phyloP scores from a whole-genome alignment of 2,113 vertebrate genomes.

The Verasper variegatus region DNA sequence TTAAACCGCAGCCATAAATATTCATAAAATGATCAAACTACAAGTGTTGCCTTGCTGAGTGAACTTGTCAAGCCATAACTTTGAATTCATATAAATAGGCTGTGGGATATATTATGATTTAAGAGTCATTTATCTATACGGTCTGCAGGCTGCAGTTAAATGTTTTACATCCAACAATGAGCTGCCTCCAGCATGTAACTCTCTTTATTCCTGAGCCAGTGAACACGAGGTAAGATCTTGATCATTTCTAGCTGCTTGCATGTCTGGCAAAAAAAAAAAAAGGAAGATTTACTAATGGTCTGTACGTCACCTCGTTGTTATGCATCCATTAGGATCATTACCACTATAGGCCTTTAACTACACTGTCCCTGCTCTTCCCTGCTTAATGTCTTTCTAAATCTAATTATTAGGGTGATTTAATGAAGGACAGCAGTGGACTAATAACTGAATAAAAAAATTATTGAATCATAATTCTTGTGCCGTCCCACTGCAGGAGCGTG shows the following conservation, averaged over 20 bases:
- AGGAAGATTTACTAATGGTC: neutral
- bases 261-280: neutral
- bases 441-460: slow-evolving; percentile 32
- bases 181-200: neutral
- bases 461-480: slow-evolving; percentile 23
- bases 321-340: slow-evolving; percentile 34
- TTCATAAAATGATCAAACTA: neutral
- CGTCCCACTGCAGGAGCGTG: slow-evolving; percentile 1
- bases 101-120: neutral
- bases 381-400: slow-evolving; percentile 38
- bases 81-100: neutral
- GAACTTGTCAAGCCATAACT: neutral
- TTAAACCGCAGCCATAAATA: neutral
- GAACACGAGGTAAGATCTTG: neutral
- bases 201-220: neutral
- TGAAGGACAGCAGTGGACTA: slow-evolving; percentile 28
- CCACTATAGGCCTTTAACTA: neutral
- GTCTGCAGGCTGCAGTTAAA: slow-evolving; percentile 1
- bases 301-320: slow-evolving; percentile 7
- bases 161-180: neutral
- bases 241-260: neutral
- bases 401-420: slow-evolving; percentile 45
- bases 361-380: slow-evolving; percentile 13
- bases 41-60: too few relatives aligned
- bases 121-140: neutral